These are phyloP conservation scores for Pelecanoides urinatrix DNA, from an alignment of 2,113 vertebrate genomes.

Conservation along the genomic window DNA sequence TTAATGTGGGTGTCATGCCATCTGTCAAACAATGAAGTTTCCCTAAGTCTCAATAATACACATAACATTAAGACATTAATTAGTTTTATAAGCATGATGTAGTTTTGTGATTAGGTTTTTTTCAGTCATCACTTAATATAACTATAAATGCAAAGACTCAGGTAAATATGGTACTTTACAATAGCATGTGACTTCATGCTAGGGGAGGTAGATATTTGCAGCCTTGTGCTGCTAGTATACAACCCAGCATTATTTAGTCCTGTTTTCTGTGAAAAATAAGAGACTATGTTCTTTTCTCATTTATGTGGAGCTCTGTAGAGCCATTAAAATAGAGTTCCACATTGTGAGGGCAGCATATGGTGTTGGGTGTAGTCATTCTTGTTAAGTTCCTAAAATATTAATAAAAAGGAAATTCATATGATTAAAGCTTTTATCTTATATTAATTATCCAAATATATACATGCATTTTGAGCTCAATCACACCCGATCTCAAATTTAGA, in stretches of 20 bases:
- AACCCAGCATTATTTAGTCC: neutral
- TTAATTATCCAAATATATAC: neutral
- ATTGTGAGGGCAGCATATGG: rapidly evolving
- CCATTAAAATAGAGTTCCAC: neutral
- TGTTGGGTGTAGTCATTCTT: neutral
- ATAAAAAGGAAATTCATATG: neutral
- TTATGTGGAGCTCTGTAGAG: neutral
- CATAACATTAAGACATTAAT: neutral
- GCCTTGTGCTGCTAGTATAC: neutral
- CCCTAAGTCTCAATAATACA: neutral
- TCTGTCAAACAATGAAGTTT: conserved; percentile 25
- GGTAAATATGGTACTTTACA: neutral
- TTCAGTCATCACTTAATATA: neutral
- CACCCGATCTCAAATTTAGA: neutral
- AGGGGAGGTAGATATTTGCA: neutral
- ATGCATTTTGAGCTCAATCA: neutral
- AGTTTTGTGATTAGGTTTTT: neutral
- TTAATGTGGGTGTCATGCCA: conserved; percentile 12
- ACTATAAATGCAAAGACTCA: neutral
- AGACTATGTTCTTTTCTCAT: neutral
- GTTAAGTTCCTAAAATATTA: neutral
- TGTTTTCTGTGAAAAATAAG: neutral
- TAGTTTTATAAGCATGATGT: neutral
- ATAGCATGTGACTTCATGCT: neutral
- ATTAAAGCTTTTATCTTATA: neutral